A percentile compares a stretch with the other conserved stretches of the same genome.
phyloP scores from a whole-genome alignment of 2,888 invertebrate species.

The Perdita meconis region DNA sequence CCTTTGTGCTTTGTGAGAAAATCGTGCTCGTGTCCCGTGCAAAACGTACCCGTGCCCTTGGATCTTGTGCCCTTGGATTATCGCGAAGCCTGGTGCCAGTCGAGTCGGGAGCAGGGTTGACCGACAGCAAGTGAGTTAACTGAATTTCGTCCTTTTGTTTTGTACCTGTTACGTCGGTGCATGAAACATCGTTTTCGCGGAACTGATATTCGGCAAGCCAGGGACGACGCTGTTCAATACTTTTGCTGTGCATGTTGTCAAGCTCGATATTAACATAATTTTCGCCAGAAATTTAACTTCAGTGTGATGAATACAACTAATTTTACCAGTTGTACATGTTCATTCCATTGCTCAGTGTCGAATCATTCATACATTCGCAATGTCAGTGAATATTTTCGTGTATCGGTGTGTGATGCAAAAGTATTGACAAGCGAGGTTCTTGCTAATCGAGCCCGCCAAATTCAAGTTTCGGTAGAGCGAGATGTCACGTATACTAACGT shows the following conservation, averaged over 20 bases:
- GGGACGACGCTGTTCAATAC: no score
- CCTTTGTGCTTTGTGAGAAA: conserved; percentile 24
- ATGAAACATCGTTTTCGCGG: not conserved
- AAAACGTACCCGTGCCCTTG: conserved; percentile 17
- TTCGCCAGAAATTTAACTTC: no score
- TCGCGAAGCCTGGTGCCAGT: conserved; percentile 18
- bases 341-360: no score
- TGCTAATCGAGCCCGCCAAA: not conserved
- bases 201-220: not conserved
- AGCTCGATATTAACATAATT: no score
- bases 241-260: no score
- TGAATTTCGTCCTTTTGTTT: not conserved
- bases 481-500: not conserved
- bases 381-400: no score
- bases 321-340: no score
- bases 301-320: no score
- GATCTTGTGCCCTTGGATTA: conserved; percentile 57
- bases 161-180: not conserved
- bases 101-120: not conserved
- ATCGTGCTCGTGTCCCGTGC: conserved; percentile 30
- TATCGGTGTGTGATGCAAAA: no score
- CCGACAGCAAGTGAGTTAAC: conserved; percentile 33
- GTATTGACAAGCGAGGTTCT: no score
- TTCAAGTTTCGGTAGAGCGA: not conserved
- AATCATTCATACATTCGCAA: no score